phyloP scores from a whole-genome alignment of 2,113 vertebrate genomes.

The Phalacrocorax aristotelis region DNA sequence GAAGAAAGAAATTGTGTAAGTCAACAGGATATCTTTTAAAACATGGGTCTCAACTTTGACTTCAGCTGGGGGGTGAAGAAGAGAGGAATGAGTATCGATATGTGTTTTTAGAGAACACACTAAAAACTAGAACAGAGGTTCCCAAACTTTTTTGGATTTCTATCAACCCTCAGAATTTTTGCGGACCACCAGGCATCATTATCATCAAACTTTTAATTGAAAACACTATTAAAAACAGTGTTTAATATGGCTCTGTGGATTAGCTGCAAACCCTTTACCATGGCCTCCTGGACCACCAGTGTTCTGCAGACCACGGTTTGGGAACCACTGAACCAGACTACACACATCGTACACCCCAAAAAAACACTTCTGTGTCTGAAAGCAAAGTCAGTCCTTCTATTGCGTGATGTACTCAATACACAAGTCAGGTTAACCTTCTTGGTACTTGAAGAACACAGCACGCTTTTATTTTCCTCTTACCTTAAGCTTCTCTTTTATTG shows the following conservation, averaged over 20 bases:
- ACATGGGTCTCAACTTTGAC: not conserved
- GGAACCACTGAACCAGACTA: constrained; percentile 24
- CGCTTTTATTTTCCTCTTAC: not conserved
- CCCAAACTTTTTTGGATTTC: constrained; percentile 28
- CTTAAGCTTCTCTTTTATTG: not conserved
- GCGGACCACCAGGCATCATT: constrained; percentile 24
- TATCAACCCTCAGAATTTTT: constrained; percentile 47
- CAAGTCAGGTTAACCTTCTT: not conserved
- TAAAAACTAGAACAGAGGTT: not conserved
- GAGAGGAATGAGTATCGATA: not conserved
- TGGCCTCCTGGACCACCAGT: constrained; percentile 59
- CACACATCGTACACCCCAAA: not conserved
- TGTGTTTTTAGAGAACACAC: not conserved
- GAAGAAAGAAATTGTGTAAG: not conserved
- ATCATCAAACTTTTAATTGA: constrained; percentile 57
- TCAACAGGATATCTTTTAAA: not conserved
- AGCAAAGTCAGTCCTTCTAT: not conserved
- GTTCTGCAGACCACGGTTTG: not conserved
- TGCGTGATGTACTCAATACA: not conserved
- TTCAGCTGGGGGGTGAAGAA: not conserved
- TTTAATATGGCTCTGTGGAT: constrained; percentile 23
- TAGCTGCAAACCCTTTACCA: not conserved
- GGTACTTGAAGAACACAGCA: not conserved
- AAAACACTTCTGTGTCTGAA: not conserved
- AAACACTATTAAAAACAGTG: constrained; percentile 55